phyloP scores from a whole-genome alignment of 2,113 vertebrate genomes.

The Zosterops japonicus region DNA sequence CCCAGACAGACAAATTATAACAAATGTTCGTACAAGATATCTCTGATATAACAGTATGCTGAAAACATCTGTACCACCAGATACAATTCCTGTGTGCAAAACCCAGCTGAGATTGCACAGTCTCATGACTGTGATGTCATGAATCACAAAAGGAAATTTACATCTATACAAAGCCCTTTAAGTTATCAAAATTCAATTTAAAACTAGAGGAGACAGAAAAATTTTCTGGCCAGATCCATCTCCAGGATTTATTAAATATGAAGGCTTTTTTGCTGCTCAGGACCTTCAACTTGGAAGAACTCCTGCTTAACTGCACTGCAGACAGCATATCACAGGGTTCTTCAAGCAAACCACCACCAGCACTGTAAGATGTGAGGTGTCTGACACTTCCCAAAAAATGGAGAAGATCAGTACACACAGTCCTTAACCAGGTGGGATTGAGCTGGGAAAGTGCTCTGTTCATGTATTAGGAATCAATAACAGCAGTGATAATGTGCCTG shows the following conservation, averaged over 20 bases:
- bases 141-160: neutral
- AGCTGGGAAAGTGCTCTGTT: neutral
- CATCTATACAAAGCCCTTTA: neutral
- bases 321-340: neutral
- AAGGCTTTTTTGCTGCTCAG: neutral
- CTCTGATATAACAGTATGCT: slow-evolving; percentile 32
- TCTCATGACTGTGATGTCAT: neutral
- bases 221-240: neutral
- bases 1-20: neutral
- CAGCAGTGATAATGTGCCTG: rapidly evolving
- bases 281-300: neutral
- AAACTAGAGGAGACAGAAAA: neutral
- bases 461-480: neutral
- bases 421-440: neutral
- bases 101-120: slow-evolving; percentile 1
- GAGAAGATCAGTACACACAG: neutral
- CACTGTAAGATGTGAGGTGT: neutral
- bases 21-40: slow-evolving; percentile 5
- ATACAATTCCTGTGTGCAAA: neutral
- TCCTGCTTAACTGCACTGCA: neutral
- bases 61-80: slow-evolving; percentile 42
- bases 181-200: neutral
- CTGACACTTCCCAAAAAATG: rapidly evolving
- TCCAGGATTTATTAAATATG: neutral
- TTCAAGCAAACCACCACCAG: neutral